These are phyloP conservation scores for Cephalopholis sonnerati DNA, from an alignment of 2,113 vertebrate species.

Conservation along the genomic window DNA sequence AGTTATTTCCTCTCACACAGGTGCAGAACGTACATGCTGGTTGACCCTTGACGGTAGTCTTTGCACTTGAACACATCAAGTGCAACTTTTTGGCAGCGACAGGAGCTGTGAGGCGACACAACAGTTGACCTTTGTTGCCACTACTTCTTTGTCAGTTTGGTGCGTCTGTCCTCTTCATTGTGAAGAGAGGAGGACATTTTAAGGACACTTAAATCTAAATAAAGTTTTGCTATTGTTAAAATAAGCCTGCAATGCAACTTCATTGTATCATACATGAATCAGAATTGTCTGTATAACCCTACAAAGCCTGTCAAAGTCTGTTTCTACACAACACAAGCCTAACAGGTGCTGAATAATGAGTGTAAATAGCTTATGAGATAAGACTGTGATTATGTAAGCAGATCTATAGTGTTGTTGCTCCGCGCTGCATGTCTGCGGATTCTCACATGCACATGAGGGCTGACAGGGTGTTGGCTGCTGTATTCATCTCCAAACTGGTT, in stretches of 20 bases:
- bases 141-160: too few relatives aligned
- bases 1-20: too few relatives aligned
- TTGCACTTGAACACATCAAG: too few relatives aligned
- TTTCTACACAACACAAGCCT: not conserved
- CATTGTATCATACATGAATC: not conserved
- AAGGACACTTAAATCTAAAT: not conserved
- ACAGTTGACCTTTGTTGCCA: too few relatives aligned
- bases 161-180: too few relatives aligned
- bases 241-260: not conserved
- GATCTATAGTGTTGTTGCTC: constrained; percentile 4
- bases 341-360: constrained; percentile 14
- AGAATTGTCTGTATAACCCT: not conserved
- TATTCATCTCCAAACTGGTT: constrained; percentile 40
- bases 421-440: constrained; percentile 34
- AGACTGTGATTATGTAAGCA: constrained; percentile 59
- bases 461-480: constrained; percentile 43
- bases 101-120: too few relatives aligned
- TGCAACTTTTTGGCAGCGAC: too few relatives aligned
- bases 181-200: not conserved
- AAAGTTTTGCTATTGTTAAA: not conserved
- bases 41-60: too few relatives aligned
- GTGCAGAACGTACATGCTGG: too few relatives aligned
- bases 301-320: not conserved
- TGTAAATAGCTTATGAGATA: constrained; percentile 38
- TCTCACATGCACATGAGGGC: constrained; percentile 30